These are phyloP conservation scores for Drosophila kanekoi DNA, from an alignment of 2,888 invertebrate species.

Conservation along the genomic window DNA sequence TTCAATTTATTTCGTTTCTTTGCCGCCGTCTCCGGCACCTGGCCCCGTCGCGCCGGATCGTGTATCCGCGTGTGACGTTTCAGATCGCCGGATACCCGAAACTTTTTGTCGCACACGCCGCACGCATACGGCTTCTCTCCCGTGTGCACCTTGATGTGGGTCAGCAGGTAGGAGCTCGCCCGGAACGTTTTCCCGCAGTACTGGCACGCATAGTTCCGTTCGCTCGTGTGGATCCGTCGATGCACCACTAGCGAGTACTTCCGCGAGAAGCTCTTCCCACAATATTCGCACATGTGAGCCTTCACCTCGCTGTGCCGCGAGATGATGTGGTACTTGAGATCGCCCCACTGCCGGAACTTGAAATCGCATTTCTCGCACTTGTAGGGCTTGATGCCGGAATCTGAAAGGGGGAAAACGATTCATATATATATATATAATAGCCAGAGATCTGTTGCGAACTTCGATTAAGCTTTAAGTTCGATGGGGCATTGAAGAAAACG, in stretches of 20 bases:
- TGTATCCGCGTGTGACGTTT: constrained; percentile 92
- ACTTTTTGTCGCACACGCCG: constrained; percentile 91
- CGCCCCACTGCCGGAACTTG: constrained; percentile 94
- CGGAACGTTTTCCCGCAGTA: constrained; percentile 93
- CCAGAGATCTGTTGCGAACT: no score
- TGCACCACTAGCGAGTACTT: constrained; percentile 94
- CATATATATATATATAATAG: not conserved
- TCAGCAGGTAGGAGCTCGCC: constrained; percentile 93
- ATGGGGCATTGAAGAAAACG: no score
- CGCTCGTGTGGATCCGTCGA: constrained; percentile 94
- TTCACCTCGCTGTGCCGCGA: constrained; percentile 93
- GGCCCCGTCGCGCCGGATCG: constrained; percentile 76
- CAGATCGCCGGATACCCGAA: constrained; percentile 93
- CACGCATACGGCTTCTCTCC: constrained; percentile 93
- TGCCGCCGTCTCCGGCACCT: constrained; percentile 61
- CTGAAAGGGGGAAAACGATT: constrained; percentile 17
- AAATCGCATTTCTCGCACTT: constrained; percentile 91
- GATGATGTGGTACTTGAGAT: constrained; percentile 93
- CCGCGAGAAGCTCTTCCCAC: constrained; percentile 94
- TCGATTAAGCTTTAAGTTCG: no score
- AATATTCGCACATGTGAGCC: constrained; percentile 94
- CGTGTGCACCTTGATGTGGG: constrained; percentile 94
- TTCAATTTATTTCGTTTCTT: constrained; percentile 34
- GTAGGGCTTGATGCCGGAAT: constrained; percentile 94
- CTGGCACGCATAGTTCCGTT: constrained; percentile 94